Evolutionary conservation across 2,797 vertebrate genomes (phyloP).

Genomic region (Vespertilio murinus): DNA sequence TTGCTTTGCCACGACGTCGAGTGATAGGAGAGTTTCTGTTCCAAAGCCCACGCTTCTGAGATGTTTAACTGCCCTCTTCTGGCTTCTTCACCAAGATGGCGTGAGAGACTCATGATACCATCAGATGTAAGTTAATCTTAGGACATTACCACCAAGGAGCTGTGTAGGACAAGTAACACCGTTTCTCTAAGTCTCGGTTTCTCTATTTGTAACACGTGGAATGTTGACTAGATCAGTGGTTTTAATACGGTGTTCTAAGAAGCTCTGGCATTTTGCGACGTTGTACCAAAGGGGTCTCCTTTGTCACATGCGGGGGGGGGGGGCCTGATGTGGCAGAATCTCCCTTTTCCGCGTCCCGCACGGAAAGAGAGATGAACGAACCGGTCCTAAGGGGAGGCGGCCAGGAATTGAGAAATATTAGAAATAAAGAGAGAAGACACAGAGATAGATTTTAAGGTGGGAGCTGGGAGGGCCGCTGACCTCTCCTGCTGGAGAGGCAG

Average conservation of each 20-base stretch:
- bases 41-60: neutral
- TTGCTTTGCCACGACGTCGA: neutral
- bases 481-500: too few relatives aligned
- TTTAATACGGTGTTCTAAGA: conserved; percentile 19
- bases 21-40: neutral
- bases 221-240: neutral
- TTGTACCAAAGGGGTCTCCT: neutral
- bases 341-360: too few relatives aligned
- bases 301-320: too few relatives aligned
- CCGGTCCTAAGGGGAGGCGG: too few relatives aligned
- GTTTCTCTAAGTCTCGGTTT: neutral
- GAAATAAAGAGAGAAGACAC: too few relatives aligned
- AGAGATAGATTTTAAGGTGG: too few relatives aligned
- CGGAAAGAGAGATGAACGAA: too few relatives aligned
- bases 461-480: too few relatives aligned
- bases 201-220: neutral
- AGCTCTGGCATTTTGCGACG: neutral
- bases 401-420: too few relatives aligned
- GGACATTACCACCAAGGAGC: neutral
- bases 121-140: neutral
- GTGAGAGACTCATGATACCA: neutral
- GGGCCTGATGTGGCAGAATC: too few relatives aligned
- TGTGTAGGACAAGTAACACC: neutral
- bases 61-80: neutral
- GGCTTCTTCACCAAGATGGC: neutral